phyloP scores from a whole-genome alignment of 2,888 invertebrate species.

The Chloroclystis v-ata region DNA sequence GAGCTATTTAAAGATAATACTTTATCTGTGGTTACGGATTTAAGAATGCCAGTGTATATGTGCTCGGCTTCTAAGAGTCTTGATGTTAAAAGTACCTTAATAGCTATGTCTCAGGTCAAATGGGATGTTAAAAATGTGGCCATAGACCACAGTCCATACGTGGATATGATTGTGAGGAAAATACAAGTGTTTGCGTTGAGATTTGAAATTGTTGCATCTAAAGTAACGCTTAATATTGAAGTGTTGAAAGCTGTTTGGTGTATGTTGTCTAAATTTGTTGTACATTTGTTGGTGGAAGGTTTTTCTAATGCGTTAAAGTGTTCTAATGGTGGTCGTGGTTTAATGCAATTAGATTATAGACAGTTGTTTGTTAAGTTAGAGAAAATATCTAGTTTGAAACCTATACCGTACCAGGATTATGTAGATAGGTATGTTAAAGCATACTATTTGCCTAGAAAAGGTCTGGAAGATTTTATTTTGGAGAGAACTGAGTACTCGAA shows the following conservation, averaged over 20 bases:
- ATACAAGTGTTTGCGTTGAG: constrained; percentile 88
- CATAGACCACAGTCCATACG: constrained; percentile 94
- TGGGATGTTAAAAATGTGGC: constrained; percentile 98
- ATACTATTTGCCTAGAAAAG: constrained; percentile 93
- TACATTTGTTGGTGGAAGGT: constrained; percentile 94
- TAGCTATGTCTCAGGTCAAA: constrained; percentile 93
- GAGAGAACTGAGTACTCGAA: constrained; percentile 92
- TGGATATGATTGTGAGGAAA: constrained; percentile 86
- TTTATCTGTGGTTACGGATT: constrained; percentile 82
- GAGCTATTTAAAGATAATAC: constrained; percentile 87
- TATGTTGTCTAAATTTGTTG: constrained; percentile 89
- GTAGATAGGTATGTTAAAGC: constrained; percentile 98
- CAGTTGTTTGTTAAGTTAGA: constrained; percentile 95
- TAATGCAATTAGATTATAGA: constrained; percentile 98
- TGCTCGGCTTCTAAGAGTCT: constrained; percentile 89
- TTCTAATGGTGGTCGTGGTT: constrained; percentile 95
- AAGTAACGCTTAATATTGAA: constrained; percentile 84
- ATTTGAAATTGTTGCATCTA: constrained; percentile 83
- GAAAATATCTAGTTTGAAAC: constrained; percentile 88
- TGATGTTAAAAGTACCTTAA: constrained; percentile 85
- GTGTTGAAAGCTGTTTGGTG: constrained; percentile 89
- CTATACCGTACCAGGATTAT: constrained; percentile 91
- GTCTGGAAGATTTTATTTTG: constrained; percentile 92
- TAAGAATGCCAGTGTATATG: constrained; percentile 92
- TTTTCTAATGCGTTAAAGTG: constrained; percentile 95